Conservation (phyloP, 2,113 vertebrate genomes). For the Panthera uncia region DNA sequence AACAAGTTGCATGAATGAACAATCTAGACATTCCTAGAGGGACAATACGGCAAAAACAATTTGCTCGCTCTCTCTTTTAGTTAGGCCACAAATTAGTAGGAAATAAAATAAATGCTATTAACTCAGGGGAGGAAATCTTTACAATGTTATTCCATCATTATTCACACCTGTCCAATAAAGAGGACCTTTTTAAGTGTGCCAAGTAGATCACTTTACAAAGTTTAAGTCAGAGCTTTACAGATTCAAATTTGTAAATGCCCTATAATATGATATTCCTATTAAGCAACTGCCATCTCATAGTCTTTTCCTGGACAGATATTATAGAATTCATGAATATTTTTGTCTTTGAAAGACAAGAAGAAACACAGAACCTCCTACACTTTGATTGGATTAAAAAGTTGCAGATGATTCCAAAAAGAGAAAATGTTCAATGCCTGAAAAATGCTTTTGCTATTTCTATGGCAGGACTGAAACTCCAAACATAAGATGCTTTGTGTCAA, state of each 20-base stretch:
- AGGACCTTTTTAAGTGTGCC: neutral
- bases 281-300: neutral
- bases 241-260: neutral
- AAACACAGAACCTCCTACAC: neutral
- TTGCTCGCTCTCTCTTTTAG: neutral
- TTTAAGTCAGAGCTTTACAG: conserved; percentile 24
- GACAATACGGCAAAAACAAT: neutral
- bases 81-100: neutral
- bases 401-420: neutral
- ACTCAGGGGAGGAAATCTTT: neutral
- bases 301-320: neutral
- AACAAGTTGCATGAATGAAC: neutral
- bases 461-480: neutral
- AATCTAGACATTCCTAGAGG: neutral
- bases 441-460: neutral
- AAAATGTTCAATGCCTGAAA: conserved; percentile 17
- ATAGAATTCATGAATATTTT: neutral
- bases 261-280: neutral
- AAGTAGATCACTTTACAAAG: neutral
- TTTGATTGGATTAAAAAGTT: conserved; percentile 14
- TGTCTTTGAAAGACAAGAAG: neutral
- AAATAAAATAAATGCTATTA: neutral
- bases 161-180: neutral
- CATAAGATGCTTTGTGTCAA: neutral
- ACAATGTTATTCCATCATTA: neutral